These are phyloP conservation scores for Apeira syringaria DNA, from an alignment of 2,888 invertebrate species.

Conservation along the genomic window DNA sequence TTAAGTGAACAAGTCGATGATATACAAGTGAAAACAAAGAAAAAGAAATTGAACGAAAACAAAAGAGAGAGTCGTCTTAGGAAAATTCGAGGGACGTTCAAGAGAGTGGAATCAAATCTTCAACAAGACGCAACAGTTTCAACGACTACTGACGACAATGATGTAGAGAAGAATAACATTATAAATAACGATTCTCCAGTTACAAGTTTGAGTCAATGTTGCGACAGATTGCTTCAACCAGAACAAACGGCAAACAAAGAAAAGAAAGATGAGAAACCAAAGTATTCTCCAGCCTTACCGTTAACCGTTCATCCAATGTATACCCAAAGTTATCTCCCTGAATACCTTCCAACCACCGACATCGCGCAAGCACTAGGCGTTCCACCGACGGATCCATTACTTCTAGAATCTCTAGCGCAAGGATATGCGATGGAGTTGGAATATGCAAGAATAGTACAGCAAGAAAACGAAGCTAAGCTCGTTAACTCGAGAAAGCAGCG, in stretches of 20 bases:
- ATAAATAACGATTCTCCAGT: conserved; percentile 57
- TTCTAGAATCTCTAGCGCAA: conserved; percentile 77
- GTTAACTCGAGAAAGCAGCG: conserved; percentile 89
- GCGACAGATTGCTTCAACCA: conserved; percentile 62
- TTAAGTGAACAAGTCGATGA: conserved; percentile 37
- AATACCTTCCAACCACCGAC: conserved; percentile 66
- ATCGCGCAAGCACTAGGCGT: conserved; percentile 75
- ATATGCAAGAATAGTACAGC: conserved; percentile 87
- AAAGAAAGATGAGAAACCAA: conserved; percentile 20
- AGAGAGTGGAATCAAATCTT: conserved; percentile 52
- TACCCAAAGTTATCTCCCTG: conserved; percentile 53
- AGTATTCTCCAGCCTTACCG: conserved; percentile 8
- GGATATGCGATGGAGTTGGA: conserved; percentile 87
- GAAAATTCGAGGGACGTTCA: conserved; percentile 73
- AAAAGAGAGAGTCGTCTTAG: conserved; percentile 69
- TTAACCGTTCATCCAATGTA: conserved; percentile 38
- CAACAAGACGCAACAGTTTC: conserved; percentile 84
- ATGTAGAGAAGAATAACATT: conserved; percentile 39
- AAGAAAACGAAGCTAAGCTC: conserved; percentile 88
- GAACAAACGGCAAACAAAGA: conserved; percentile 43
- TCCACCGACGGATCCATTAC: conserved; percentile 70
- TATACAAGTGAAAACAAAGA: conserved; percentile 43
- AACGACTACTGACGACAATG: conserved; percentile 70
- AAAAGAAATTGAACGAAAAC: conserved; percentile 50
- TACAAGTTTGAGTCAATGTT: conserved; percentile 62